Conservation (phyloP, 1,140 invertebrate genomes). For the Papilio xuthus region DNA sequence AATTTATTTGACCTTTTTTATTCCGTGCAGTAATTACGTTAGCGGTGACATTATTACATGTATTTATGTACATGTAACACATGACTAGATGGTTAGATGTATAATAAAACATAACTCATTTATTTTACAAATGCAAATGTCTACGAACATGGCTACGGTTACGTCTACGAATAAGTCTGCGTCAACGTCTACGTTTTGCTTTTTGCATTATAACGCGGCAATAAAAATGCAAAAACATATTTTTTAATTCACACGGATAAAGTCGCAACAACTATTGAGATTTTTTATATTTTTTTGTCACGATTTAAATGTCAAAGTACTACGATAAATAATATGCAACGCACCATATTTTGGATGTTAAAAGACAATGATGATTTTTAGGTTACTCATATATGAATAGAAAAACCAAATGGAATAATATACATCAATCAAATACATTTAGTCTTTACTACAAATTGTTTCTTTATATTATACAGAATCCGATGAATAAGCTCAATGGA, state of each 20-base stretch:
- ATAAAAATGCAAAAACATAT: no score
- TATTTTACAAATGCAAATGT: neutral
- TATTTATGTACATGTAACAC: neutral
- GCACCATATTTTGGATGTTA: neutral
- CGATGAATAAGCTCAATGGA: constrained; percentile 25
- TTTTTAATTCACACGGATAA: no score
- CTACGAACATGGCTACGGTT: neutral
- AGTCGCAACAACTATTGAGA: no score
- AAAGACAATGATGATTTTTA: neutral
- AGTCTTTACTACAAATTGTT: constrained; percentile 27
- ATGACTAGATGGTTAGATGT: neutral
- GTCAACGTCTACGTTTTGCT: no score
- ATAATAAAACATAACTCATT: neutral
- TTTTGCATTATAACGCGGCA: no score
- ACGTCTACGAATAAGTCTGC: neutral
- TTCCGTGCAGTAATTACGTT: constrained; percentile 8
- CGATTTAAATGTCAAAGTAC: neutral
- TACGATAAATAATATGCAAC: neutral
- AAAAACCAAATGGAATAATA: neutral
- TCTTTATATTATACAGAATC: constrained; percentile 11
- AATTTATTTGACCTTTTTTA: constrained; percentile 27
- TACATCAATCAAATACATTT: constrained; percentile 20
- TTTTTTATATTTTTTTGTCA: neutral
- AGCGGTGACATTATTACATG: neutral
- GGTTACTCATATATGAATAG: neutral